Percentiles rank a stretch among this genome's conserved stretches.
These are phyloP conservation scores for Cavia aperea DNA, from an alignment of 2,113 vertebrate species.

Conservation along the genomic window DNA sequence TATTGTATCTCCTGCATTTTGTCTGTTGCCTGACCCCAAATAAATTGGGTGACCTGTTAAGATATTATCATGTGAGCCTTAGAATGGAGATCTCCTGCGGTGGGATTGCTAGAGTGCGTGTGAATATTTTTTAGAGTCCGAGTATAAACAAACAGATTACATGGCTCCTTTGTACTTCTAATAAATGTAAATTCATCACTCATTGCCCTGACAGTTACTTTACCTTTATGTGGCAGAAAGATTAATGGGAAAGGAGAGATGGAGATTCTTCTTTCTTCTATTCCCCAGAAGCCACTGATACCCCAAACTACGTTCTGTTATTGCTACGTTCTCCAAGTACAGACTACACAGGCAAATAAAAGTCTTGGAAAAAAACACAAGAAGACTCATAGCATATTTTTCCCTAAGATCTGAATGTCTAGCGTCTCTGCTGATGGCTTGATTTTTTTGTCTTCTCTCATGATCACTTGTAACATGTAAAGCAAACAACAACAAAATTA, in stretches of 20 bases:
- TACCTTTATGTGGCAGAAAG: neutral
- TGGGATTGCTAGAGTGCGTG: neutral
- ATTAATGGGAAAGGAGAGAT: neutral
- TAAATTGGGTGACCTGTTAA: neutral
- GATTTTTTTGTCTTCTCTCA: neutral
- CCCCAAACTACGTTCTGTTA: neutral
- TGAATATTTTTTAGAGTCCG: neutral
- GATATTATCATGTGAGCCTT: neutral
- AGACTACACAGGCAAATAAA: neutral
- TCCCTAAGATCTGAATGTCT: neutral
- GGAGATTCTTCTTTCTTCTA: constrained; percentile 8
- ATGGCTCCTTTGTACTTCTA: neutral
- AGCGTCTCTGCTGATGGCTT: neutral
- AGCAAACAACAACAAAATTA: neutral
- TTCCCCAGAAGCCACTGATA: neutral
- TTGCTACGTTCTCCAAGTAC: neutral
- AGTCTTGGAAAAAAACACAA: neutral
- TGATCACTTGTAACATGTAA: neutral
- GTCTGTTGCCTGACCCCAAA: neutral
- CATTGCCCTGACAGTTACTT: neutral
- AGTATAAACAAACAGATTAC: neutral
- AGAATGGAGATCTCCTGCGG: neutral
- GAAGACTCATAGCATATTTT: neutral
- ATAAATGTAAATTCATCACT: neutral
- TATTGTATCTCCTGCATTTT: neutral